A percentile compares a stretch with the other conserved stretches of the same genome.
These are phyloP conservation scores for Botia kubotai DNA, from an alignment of 2,797 vertebrate species.

Conservation along the genomic window DNA sequence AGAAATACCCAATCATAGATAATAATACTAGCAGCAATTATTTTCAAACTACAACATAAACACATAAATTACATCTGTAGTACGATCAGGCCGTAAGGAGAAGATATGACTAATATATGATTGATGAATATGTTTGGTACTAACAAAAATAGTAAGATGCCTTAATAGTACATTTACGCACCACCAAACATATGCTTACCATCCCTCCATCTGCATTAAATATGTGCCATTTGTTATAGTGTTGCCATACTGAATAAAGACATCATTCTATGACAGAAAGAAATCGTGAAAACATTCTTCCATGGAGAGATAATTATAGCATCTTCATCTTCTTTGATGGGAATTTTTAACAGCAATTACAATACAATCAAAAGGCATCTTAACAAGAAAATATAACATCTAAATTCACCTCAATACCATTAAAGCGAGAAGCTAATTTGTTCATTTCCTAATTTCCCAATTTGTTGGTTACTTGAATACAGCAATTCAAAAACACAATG, in stretches of 20 bases:
- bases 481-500: conserved; percentile 28
- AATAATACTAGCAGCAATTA: neutral
- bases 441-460: conserved; percentile 25
- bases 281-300: neutral
- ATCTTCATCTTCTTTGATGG: conserved; percentile 36
- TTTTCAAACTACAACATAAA: neutral
- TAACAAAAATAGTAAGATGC: neutral
- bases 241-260: conserved; percentile 8
- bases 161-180: neutral
- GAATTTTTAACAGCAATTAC: conserved; percentile 26
- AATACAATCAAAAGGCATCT: conserved; percentile 27
- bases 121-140: neutral
- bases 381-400: conserved; percentile 12
- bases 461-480: conserved; percentile 22
- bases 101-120: neutral
- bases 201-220: conserved; percentile 8
- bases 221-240: neutral
- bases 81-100: neutral
- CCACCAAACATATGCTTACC: neutral
- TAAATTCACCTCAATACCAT: conserved; percentile 20
- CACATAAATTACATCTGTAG: neutral
- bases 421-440: conserved; percentile 41
- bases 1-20: too few relatives aligned
- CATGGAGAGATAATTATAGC: conserved; percentile 50
- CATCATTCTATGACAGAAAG: conserved; percentile 14